Evolutionary conservation across 2,797 vertebrate species (phyloP).

Genomic region (Sebastes vulpes): DNA sequence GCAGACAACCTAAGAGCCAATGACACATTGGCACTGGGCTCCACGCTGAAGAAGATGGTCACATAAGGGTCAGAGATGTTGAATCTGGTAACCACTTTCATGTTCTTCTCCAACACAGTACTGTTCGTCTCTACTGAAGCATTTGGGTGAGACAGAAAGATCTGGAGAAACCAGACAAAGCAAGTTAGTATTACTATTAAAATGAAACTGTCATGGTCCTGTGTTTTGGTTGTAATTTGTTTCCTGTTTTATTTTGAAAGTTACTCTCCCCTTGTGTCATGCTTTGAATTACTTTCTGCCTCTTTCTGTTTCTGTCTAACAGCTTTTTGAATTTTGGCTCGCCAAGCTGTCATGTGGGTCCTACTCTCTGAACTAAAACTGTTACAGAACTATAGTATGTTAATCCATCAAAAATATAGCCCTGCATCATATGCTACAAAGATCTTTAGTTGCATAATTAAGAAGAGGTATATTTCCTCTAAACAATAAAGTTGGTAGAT

Average conservation of each 20-base stretch:
- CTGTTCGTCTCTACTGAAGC: background rate
- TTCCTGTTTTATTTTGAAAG: background rate
- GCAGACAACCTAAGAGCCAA: conserved; percentile 64
- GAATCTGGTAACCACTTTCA: conserved; percentile 42
- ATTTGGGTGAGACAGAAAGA: conserved; percentile 69
- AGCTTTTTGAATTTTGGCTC: no score
- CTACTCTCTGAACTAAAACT: no score
- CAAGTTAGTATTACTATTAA: background rate
- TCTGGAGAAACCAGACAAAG: conserved; percentile 62
- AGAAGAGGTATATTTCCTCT: background rate
- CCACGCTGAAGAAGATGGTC: conserved; percentile 70
- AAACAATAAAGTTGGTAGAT: background rate
- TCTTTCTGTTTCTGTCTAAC: no score
- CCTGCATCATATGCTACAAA: background rate
- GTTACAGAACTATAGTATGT: background rate
- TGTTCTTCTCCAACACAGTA: conserved; percentile 37
- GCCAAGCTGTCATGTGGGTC: no score
- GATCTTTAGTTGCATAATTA: background rate
- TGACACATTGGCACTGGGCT: conserved; percentile 65
- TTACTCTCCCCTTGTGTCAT: background rate
- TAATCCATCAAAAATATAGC: background rate
- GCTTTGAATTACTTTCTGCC: no score
- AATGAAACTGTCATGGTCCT: background rate
- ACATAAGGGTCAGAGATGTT: conserved; percentile 73
- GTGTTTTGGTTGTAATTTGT: background rate